Evolutionary conservation across 2,113 vertebrate species (phyloP), one percentile per base, ranked within the genome.

Genomic region (Alligator mississippiensis): DNA sequence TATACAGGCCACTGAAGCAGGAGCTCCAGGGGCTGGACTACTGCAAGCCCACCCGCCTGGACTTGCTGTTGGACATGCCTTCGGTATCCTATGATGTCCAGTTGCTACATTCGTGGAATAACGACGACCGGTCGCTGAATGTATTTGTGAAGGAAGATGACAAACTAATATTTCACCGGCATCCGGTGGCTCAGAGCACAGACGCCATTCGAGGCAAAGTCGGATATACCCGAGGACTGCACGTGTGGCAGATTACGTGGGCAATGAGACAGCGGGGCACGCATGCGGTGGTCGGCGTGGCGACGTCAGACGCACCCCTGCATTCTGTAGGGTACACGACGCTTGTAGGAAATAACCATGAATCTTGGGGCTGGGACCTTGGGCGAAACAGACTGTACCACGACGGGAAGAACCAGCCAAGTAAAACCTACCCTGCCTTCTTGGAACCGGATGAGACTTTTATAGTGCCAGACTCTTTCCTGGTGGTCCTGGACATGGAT

Each of bases 341-440:
- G 1, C 98, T 99, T 1, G 98, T 99, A 38, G 99, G 99, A 2
- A 99, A 98, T 92, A 99, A 99, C 94, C 97, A 98, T 0, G 99
- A 99, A 92, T 99, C 99, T 28, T 99, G 99, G 99, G 99, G 99
- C 66, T 99, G 99, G 99, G 99, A 99, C 97, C 98, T 99, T 58
- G 99, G 99, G 38, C 98, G 99, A 28, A 99, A 99, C 98, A 99
- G 99, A 91, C 98, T 99, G n/a, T 99, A 99, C 97, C 99, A 99
- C 0, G 99, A 99, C 0, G 99, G 99, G 89, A 99, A 99, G 96
- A 99, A 99, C 95, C 98, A 98, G 93, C 98, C 99, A 0, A 98
- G 99, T 94, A 99, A 99, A 93, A 99, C 98, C 1, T 99, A 99
- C 93, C 99, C 99, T 0, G 98, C 98, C 66, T 99, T 99, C 91